Evolutionary conservation across 2,797 vertebrate species (phyloP).

Genomic region (Falco columbarius): DNA sequence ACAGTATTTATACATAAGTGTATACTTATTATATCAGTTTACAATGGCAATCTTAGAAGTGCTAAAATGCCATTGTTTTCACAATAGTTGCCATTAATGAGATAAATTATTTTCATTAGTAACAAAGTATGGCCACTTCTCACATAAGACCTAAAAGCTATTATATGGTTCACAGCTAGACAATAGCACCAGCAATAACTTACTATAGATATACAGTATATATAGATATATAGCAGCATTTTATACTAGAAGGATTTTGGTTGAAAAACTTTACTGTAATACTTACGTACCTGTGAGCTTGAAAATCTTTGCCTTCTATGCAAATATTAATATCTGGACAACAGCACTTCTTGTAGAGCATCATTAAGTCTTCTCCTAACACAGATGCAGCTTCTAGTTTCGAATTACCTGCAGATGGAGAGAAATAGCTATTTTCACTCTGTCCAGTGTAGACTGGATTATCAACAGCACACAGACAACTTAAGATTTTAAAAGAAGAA

Average conservation of each 20-base stretch:
- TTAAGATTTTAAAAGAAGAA: background rate
- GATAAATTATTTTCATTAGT: background rate
- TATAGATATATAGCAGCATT: background rate
- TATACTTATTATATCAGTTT: background rate
- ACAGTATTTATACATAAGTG: background rate
- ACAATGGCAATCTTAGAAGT: background rate
- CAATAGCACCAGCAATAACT: background rate
- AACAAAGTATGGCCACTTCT: background rate
- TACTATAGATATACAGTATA: background rate
- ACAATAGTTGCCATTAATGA: background rate
- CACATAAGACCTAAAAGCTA: background rate
- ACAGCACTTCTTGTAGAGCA: constrained; percentile 82
- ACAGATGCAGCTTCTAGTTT: constrained; percentile 83
- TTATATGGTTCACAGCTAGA: background rate
- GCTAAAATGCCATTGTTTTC: background rate
- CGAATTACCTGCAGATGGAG: constrained; percentile 62
- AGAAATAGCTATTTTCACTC: constrained; percentile 1
- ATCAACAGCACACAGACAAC: background rate
- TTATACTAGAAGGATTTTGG: background rate
- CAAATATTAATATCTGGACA: constrained; percentile 89
- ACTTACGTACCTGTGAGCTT: constrained; percentile 88
- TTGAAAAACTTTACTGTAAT: background rate
- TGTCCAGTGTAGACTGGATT: background rate
- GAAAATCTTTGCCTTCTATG: constrained; percentile 85
- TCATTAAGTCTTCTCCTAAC: constrained; percentile 88